Evolutionary conservation across 1,140 invertebrate species (phyloP).

Genomic region (Drosophila arizonae): DNA sequence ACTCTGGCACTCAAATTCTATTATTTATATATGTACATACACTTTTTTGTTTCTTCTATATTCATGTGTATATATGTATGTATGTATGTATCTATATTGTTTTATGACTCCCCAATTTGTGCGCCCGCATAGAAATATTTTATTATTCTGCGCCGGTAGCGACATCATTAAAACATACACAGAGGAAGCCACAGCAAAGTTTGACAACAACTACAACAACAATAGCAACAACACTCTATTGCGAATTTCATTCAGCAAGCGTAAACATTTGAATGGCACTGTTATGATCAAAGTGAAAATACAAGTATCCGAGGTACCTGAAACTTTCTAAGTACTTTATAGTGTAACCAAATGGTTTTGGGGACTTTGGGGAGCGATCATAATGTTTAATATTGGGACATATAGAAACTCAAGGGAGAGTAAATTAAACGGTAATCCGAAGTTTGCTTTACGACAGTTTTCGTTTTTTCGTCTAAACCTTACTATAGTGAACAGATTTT

Average conservation of each 20-base stretch:
- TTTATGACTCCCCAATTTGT: background rate
- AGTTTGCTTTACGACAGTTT: too few relatives aligned
- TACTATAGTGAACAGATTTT: too few relatives aligned
- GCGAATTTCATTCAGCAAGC: background rate
- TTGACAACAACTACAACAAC: background rate
- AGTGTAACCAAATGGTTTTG: background rate
- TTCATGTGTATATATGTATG: background rate
- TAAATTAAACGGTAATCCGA: too few relatives aligned
- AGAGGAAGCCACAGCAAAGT: constrained; percentile 1
- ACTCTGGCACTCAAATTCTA: constrained; percentile 26
- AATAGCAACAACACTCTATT: background rate
- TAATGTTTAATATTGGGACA: too few relatives aligned
- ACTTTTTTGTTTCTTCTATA: background rate
- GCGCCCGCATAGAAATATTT: constrained; percentile 1
- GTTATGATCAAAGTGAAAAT: background rate
- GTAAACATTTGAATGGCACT: constrained; percentile 2
- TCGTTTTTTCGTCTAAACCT: too few relatives aligned
- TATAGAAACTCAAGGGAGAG: too few relatives aligned
- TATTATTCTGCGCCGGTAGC: constrained; percentile 17
- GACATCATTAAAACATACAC: constrained; percentile 11
- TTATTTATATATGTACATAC: background rate
- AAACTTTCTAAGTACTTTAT: background rate
- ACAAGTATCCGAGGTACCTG: too few relatives aligned
- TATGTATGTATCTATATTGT: background rate
- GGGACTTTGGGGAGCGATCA: too few relatives aligned